Conservation (phyloP, 1,140 invertebrate genomes). For the Panagrolaimus sp. region DNA sequence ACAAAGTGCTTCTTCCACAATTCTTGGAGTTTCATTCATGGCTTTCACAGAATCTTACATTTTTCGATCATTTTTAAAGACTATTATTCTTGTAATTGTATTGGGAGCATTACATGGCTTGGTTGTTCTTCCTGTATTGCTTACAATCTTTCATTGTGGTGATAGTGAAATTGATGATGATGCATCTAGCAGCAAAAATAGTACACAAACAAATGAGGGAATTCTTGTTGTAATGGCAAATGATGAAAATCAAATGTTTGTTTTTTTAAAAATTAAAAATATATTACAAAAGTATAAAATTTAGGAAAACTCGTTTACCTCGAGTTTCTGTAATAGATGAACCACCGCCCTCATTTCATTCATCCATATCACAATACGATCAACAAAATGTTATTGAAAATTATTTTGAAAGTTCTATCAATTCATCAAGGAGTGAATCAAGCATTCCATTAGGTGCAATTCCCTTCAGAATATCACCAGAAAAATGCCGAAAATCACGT, state of each 20-base stretch:
- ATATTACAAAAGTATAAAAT: neutral
- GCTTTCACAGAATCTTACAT: conserved; percentile 85
- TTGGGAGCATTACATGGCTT: conserved; percentile 63
- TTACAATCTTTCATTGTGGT: conserved; percentile 64
- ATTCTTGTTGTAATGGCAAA: neutral
- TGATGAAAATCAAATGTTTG: conserved; percentile 4
- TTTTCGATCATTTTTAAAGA: conserved; percentile 96
- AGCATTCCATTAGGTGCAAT: conserved; percentile 1
- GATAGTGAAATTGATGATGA: conserved; percentile 8
- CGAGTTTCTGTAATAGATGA: conserved; percentile 8
- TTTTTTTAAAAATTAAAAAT: conserved; percentile 5
- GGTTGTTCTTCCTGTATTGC: conserved; percentile 66
- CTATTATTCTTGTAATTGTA: conserved; percentile 88
- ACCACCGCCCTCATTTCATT: conserved; percentile 6
- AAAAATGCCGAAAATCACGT: conserved; percentile 3
- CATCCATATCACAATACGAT: conserved; percentile 8
- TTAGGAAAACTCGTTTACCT: conserved; percentile 4
- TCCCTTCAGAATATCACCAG: conserved; percentile 8
- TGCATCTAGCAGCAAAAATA: neutral
- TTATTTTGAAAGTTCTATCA: conserved; percentile 7
- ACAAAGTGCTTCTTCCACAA: conserved; percentile 84
- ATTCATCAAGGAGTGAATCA: neutral
- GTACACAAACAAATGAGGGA: neutral
- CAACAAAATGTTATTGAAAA: conserved; percentile 8
- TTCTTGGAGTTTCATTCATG: conserved; percentile 79